Evolutionary conservation across 2,797 vertebrate species (phyloP).

Genomic region (Chrosomus eos): DNA sequence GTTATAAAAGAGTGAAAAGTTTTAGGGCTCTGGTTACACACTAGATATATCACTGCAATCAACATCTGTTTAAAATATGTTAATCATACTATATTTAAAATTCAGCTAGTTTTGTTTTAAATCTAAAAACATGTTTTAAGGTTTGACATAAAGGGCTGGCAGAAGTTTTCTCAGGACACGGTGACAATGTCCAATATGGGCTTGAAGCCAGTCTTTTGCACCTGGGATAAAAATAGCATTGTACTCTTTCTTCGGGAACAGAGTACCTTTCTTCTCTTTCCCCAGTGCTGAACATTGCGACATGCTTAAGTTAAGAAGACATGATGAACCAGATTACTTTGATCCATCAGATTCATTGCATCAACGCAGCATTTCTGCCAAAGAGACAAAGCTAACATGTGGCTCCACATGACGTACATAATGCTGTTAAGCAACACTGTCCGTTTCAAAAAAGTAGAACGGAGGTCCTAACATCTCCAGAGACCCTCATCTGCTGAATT

Average conservation of each 20-base stretch:
- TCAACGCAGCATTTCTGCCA: conserved; percentile 3
- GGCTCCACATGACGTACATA: background rate
- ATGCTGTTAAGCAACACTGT: background rate
- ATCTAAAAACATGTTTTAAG: background rate
- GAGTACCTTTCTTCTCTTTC: conserved; percentile 1
- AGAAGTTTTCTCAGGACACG: background rate
- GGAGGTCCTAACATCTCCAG: background rate
- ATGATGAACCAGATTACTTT: background rate
- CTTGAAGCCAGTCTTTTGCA: background rate
- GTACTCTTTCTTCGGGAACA: conserved; percentile 1
- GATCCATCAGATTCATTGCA: background rate
- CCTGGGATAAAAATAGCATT: background rate
- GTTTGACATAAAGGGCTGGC: background rate
- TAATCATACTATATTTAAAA: background rate
- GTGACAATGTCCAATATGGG: background rate
- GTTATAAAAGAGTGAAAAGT: background rate
- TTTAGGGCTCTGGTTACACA: background rate
- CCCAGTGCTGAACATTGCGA: background rate
- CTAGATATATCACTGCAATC: background rate
- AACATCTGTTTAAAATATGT: conserved; percentile 1
- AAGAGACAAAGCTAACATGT: background rate
- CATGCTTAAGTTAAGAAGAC: background rate
- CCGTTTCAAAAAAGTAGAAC: background rate
- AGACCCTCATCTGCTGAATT: conserved; percentile 1
- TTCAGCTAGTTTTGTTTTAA: background rate